Percentiles rank a stretch among this genome's conserved stretches.
Conservation (phyloP, 2,888 invertebrate genomes). For the Autographa pulchrina region DNA sequence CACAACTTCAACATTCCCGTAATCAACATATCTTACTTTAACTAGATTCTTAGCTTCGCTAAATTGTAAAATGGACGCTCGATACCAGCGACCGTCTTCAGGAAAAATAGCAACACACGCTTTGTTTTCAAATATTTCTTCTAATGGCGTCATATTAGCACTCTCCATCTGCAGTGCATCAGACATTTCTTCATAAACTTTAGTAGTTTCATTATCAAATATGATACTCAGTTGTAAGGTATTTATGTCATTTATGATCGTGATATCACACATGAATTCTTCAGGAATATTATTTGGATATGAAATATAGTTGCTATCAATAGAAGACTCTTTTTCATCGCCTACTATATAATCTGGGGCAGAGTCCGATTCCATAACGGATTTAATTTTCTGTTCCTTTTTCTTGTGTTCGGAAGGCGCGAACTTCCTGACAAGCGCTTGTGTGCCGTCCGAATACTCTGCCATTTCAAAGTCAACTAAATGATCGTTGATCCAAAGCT, state of each 20-base stretch:
- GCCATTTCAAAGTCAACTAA: conserved; percentile 85
- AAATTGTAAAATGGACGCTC: conserved; percentile 90
- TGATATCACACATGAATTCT: conserved; percentile 76
- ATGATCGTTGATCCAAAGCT: conserved; percentile 83
- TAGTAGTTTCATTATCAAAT: conserved; percentile 76
- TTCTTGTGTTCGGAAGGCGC: conserved; percentile 49
- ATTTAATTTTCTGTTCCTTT: conserved; percentile 36
- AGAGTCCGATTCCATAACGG: conserved; percentile 65
- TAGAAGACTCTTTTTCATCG: conserved; percentile 63
- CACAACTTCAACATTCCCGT: conserved; percentile 91
- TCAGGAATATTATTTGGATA: conserved; percentile 64
- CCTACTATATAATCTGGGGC: conserved; percentile 77
- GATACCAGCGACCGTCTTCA: conserved; percentile 92
- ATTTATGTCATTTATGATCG: conserved; percentile 73
- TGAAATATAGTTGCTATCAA: conserved; percentile 61
- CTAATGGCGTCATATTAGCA: conserved; percentile 78
- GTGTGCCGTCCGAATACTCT: conserved; percentile 75
- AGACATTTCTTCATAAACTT: conserved; percentile 84
- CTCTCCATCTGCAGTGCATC: conserved; percentile 84
- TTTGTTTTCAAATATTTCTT: conserved; percentile 82
- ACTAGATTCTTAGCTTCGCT: conserved; percentile 81
- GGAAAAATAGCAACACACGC: conserved; percentile 91
- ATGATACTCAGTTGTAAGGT: conserved; percentile 77
- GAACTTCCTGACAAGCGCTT: conserved; percentile 71
- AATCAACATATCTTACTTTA: conserved; percentile 93